Base-by-base conservation (phyloP, 2,888 invertebrate genomes). In the Yponomeuta evonymella region DNA sequence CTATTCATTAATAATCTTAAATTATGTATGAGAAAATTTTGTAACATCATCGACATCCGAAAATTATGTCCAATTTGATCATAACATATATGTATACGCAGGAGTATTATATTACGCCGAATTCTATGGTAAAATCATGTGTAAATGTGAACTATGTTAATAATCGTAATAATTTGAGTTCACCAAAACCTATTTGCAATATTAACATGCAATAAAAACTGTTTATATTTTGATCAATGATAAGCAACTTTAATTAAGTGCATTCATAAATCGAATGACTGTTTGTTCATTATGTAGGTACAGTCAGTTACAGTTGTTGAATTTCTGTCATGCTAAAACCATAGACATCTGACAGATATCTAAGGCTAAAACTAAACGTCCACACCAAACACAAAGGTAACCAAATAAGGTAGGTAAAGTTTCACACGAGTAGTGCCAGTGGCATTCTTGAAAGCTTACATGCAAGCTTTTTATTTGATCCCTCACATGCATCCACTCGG, bases 381-480 rank as follows among this genome's bases (percentile, higher is more conserved):
- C 62, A 62, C 70, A 63, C 10, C 29, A 62, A 71, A 74, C 73
- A 81, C 81, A 85, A 86, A 85, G 86, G 85, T 86, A 86, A 83
- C 83, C 88, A 86, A 23, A 88, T 86, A 85, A 33, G 33, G 33
- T 33, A 33, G 83, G 79, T 78, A 51, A 76, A 78, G 81, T 83
- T 86, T 84, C 83, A 83, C 80, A 80, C 85, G 80, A 81, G 78
- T 80, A 33, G 33, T 33, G 80, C 81, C 79, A 33, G 33, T 80
- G 83, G 80, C 85, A 88, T 85, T 88, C 88, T 89, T 87, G 86
- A 89, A 89, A 87, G 85, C 81, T 82, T 76, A 15, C 30, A 63
- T 33, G n/a, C 78, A 76, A 78, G 80, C 75, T 82, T 85, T 84
- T 82, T 82, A 80, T 78, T 77, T 75, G 83, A 84, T 82, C 81